Base-by-base conservation (phyloP, 2,797 vertebrate genomes). In the Pangasius krempfi region DNA sequence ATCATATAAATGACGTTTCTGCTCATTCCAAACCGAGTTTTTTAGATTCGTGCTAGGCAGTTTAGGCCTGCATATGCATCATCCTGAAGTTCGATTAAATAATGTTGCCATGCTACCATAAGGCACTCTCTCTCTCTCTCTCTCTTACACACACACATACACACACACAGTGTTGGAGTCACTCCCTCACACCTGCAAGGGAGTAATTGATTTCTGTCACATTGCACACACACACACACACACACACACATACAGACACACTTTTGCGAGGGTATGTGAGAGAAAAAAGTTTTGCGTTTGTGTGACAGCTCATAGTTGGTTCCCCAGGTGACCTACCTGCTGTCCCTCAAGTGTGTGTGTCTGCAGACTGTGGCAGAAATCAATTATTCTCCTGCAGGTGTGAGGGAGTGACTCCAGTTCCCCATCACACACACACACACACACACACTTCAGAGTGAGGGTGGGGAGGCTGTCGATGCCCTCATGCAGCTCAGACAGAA, bases 1-100 rank as follows among this genome's bases (percentile, higher is more conserved):
- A 93, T 93, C 91, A 92, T 93, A 91, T 91, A 91, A 91, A 93
- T 92, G 88, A 91, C 88, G 80, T 87, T 85, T 86, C 40, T 87
- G 88, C 86, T 72, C 66, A 86, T 79, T 87, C 75, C 84, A 87
- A 86, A 85, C 52, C 37, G 7, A 47, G 54, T 85, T 84, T 86
- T 81, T 86, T 88, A 90, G n/a, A 66, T 81, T 88, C 75, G 56
- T 80, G 60, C 85, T 82, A 87, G 73, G 70, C 89, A 84, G 37
- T 75, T 75, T 72, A 70, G 88, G 89, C 89, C 88, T 88, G 88
- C 86, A 85, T 88, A 89, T 89, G 89, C 85, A 91, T 88, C 88
- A 64, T 87, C 78, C 64, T 88, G 89, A 84, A 87, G 85, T 85
- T 90, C 62, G 84, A 90, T 91, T 92, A 90, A 88, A 92, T 89